Evolutionary conservation across 2,113 vertebrate genomes (phyloP).

Genomic region (Mormyrus lacerda): DNA sequence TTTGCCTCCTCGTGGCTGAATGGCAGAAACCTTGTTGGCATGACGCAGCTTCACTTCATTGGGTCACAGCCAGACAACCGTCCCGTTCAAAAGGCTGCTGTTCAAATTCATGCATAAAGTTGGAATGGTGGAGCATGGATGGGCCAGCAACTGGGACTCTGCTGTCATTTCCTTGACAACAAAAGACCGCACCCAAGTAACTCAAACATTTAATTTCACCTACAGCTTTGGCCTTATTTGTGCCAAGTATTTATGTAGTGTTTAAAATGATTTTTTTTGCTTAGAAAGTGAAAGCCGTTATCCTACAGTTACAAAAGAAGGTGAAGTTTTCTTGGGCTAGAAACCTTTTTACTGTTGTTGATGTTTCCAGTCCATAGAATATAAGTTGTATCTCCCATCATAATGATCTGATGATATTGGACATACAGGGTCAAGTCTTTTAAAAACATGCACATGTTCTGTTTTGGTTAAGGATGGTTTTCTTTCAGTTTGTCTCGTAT

Average conservation of each 20-base stretch:
- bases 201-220: neutral
- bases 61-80: conserved; percentile 17
- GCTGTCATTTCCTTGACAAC: neutral
- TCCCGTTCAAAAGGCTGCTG: conserved; percentile 28
- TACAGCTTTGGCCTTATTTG: neutral
- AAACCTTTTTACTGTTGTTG: neutral
- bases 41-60: conserved; percentile 21
- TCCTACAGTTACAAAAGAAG: neutral
- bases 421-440: neutral
- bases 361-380: neutral
- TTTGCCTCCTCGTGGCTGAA: conserved; percentile 10
- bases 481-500: neutral
- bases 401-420: neutral
- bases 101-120: conserved; percentile 22
- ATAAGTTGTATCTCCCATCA: neutral
- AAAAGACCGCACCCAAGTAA: neutral
- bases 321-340: neutral
- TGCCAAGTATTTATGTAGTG: neutral
- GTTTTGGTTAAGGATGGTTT: neutral
- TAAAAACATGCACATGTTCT: neutral
- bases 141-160: neutral
- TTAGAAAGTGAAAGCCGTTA: neutral
- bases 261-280: neutral
- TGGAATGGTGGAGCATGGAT: neutral
- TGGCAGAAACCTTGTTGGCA: conserved; percentile 13